phyloP scores from a whole-genome alignment of 2,888 invertebrate species.

The Prosapia bicincta region DNA sequence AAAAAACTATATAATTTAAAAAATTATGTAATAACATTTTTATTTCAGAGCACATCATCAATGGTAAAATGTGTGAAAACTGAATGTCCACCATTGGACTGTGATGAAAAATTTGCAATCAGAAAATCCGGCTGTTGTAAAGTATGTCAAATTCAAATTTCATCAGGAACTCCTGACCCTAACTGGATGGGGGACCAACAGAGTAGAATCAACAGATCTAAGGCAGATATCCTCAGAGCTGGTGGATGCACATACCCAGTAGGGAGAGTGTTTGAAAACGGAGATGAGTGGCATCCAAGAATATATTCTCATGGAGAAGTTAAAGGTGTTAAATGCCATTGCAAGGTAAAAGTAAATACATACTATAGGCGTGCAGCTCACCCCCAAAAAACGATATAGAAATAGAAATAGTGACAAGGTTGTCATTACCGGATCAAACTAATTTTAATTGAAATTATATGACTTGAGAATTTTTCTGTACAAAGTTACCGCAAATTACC shows the following conservation, averaged over 20 bases:
- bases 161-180: conserved; percentile 31
- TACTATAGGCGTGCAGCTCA: no score
- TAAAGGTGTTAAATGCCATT: conserved; percentile 85
- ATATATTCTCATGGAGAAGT: conserved; percentile 69
- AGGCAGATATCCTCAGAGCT: conserved; percentile 67
- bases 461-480: no score
- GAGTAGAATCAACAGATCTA: conserved; percentile 43
- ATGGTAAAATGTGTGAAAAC: conserved; percentile 74
- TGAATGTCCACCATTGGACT: conserved; percentile 68
- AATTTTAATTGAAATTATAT: no score
- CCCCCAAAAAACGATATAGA: no score
- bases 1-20: no score
- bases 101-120: conserved; percentile 68
- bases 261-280: conserved; percentile 60
- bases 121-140: conserved; percentile 70
- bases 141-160: conserved; percentile 57
- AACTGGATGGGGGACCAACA: conserved; percentile 29
- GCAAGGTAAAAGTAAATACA: conserved; percentile 85
- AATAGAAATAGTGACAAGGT: no score
- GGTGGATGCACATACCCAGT: conserved; percentile 80
- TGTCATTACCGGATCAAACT: no score
- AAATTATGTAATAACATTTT: no score
- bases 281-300: conserved; percentile 84
- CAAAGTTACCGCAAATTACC: no score
- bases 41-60: conserved; percentile 56